Conservation (phyloP, 2,888 invertebrate genomes). For the Aphodius sticticus region DNA sequence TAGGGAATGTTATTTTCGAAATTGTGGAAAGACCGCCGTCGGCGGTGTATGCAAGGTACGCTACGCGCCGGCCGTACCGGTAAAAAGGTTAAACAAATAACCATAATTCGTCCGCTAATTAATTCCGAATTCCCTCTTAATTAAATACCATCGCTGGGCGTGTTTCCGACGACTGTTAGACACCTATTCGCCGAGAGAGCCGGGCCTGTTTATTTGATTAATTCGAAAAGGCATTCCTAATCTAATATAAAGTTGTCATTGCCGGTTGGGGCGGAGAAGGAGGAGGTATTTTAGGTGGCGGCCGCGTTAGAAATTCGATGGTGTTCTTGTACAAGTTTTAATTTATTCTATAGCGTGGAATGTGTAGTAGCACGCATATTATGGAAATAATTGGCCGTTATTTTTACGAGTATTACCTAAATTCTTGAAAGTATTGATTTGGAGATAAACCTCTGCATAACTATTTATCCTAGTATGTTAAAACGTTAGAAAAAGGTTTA, state of each 20-base stretch:
- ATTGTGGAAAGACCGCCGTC: neutral
- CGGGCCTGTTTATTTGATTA: constrained; percentile 4
- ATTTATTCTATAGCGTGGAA: neutral
- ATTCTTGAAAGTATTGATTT: neutral
- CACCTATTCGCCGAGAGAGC: neutral
- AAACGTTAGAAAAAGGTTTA: too few species aligned
- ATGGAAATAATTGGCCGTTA: neutral
- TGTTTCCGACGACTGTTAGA: neutral
- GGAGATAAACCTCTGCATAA: neutral
- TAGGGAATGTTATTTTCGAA: constrained; percentile 25
- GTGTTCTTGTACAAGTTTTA: neutral
- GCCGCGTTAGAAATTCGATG: neutral
- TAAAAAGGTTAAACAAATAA: constrained; percentile 25
- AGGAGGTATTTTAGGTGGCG: neutral
- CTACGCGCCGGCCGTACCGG: neutral
- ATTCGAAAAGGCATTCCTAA: neutral
- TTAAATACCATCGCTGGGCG: constrained; percentile 9
- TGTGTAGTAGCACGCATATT: neutral
- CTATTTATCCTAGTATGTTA: neutral
- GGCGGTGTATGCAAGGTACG: neutral
- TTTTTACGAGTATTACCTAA: neutral
- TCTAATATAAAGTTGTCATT: neutral
- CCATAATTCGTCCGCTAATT: constrained; percentile 29
- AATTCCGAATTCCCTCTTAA: constrained; percentile 20
- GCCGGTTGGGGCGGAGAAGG: neutral